These are phyloP conservation scores for Drosophila mojavensis DNA, from an alignment of 1,140 invertebrate genomes.

Conservation along the genomic window DNA sequence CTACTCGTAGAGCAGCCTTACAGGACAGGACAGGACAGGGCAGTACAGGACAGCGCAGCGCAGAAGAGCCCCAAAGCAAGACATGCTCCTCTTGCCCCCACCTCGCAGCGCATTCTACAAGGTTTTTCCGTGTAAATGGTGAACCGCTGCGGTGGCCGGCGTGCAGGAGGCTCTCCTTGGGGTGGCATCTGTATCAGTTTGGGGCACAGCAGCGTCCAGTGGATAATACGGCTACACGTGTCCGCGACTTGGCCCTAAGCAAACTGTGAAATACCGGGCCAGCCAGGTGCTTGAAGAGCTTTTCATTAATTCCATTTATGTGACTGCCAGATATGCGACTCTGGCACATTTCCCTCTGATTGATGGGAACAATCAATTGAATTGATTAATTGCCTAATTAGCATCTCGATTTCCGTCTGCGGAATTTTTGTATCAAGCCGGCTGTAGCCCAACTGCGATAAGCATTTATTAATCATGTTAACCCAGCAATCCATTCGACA, in stretches of 20 bases:
- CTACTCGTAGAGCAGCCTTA: conserved; percentile 54
- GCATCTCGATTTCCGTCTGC: not conserved
- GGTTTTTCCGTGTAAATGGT: conserved; percentile 38
- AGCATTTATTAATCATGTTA: no score
- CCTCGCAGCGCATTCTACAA: not conserved
- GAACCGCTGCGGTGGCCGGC: conserved; percentile 43
- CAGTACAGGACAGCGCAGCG: conserved; percentile 2
- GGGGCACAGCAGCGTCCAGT: conserved; percentile 64
- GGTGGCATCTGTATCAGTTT: conserved; percentile 79
- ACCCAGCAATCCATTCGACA: not conserved
- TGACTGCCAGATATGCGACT: not conserved
- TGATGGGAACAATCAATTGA: conserved; percentile 14
- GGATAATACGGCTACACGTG: conserved; percentile 28
- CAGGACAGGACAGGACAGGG: conserved; percentile 6
- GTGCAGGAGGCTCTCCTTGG: conserved; percentile 63
- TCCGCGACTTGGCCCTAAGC: not conserved
- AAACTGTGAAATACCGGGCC: not conserved
- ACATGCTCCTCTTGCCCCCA: not conserved
- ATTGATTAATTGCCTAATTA: conserved; percentile 26
- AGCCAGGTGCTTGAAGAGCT: not conserved
- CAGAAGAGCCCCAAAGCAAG: conserved; percentile 13
- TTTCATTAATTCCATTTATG: not conserved
- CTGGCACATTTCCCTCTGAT: conserved; percentile 3
- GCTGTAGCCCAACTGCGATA: no score
- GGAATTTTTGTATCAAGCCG: no score